These are phyloP conservation scores for Trachymyrmex septentrionalis DNA, from an alignment of 1,140 invertebrate species.

Conservation along the genomic window DNA sequence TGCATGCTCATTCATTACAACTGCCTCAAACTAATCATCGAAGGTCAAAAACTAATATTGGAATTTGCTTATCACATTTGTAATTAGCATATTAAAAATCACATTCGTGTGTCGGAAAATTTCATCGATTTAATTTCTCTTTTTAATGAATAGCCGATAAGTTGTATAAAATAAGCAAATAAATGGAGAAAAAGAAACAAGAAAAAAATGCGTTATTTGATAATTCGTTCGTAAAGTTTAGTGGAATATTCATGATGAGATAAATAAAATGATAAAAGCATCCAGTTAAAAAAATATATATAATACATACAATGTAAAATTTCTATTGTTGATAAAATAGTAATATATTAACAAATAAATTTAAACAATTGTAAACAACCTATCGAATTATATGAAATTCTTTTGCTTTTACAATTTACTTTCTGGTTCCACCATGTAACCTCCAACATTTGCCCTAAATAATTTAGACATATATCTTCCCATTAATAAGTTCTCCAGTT, in stretches of 20 bases:
- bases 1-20: conserved; percentile 7
- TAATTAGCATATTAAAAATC: too few species aligned
- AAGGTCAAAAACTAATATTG: conserved; percentile 31
- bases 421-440: not conserved
- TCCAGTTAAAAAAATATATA: not conserved
- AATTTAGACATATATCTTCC: not conserved
- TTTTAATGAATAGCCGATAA: not conserved
- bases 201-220: not conserved
- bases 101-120: too few species aligned
- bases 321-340: not conserved
- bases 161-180: not conserved
- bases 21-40: not conserved
- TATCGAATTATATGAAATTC: not conserved
- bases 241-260: not conserved
- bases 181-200: not conserved
- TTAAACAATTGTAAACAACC: not conserved
- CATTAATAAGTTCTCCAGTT: not conserved
- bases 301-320: not conserved
- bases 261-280: not conserved
- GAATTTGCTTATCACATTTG: not conserved
- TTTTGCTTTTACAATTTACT: not conserved
- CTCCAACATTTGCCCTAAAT: not conserved
- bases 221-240: not conserved
- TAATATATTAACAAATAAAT: not conserved
- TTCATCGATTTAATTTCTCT: not conserved